Percentiles rank a stretch among this genome's conserved stretches.
These are phyloP conservation scores for Oscheius onirici DNA, from an alignment of 2,888 invertebrate species.

Conservation along the genomic window DNA sequence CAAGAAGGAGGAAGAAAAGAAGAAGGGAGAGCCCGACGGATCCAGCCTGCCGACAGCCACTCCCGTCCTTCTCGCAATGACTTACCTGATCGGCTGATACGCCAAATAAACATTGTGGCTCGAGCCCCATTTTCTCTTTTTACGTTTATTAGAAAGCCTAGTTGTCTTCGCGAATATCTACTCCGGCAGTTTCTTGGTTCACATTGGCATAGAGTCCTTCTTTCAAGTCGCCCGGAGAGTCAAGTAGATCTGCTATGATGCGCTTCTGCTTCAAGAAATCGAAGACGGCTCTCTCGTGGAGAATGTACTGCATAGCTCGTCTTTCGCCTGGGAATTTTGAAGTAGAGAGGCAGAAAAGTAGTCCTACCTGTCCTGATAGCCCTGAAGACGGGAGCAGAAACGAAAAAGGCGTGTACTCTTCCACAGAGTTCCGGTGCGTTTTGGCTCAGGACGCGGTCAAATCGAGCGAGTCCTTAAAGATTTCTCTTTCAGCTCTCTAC, in stretches of 20 bases:
- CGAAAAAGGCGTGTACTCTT: constrained; percentile 56
- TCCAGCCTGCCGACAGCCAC: too few relatives aligned
- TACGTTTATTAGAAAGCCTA: neutral
- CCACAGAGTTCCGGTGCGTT: constrained; percentile 55
- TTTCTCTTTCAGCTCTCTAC: neutral
- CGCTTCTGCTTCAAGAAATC: constrained; percentile 58
- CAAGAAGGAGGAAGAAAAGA: too few relatives aligned
- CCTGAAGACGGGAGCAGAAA: constrained; percentile 58
- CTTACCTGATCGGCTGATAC: too few relatives aligned
- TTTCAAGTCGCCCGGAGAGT: constrained; percentile 43
- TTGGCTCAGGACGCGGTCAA: constrained; percentile 47
- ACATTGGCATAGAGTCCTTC: constrained; percentile 50
- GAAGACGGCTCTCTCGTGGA: constrained; percentile 60
- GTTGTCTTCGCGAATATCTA: constrained; percentile 17
- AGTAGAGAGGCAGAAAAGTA: neutral
- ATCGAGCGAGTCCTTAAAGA: constrained; percentile 42
- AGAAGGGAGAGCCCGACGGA: too few relatives aligned
- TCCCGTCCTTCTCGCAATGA: too few relatives aligned
- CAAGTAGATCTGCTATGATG: constrained; percentile 59
- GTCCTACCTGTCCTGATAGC: constrained; percentile 49
- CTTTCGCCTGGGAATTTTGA: constrained; percentile 38
- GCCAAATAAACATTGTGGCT: too few relatives aligned
- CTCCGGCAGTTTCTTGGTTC: constrained; percentile 50
- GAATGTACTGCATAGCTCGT: constrained; percentile 47
- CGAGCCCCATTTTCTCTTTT: too few relatives aligned